Percentiles rank a stretch among this genome's conserved stretches.
Conservation (phyloP, 2,888 invertebrate genomes). For the Papilio demoleus region DNA sequence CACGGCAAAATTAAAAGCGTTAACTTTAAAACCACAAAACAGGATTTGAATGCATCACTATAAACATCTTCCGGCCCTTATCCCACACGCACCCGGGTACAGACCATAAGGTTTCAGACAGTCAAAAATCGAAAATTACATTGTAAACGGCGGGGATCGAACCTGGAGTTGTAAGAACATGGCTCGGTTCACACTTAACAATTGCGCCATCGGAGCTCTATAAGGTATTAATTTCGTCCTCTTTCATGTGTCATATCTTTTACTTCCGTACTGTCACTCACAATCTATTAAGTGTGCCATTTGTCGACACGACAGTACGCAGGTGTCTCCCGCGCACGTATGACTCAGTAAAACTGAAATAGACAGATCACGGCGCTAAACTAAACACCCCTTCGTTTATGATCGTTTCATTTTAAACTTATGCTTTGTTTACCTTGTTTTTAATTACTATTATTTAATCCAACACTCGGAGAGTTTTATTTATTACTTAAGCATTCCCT, state of each 20-base stretch:
- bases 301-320: constrained; percentile 7
- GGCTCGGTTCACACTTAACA: too few relatives aligned
- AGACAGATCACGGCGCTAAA: constrained; percentile 23
- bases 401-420: constrained; percentile 24
- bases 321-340: constrained; percentile 20
- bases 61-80: too few relatives aligned
- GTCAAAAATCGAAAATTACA: too few relatives aligned
- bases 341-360: constrained; percentile 20
- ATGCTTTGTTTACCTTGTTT: background rate
- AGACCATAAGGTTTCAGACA: too few relatives aligned
- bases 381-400: background rate
- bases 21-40: too few relatives aligned
- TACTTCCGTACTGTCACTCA: constrained; percentile 1
- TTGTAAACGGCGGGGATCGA: too few relatives aligned
- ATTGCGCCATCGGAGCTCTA: too few relatives aligned
- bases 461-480: background rate
- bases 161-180: too few relatives aligned
- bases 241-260: constrained; percentile 1
- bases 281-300: background rate
- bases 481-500: background rate
- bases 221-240: background rate
- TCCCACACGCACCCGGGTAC: too few relatives aligned
- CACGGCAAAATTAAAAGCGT: too few relatives aligned
- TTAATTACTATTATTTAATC: background rate
- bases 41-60: too few relatives aligned